These are phyloP conservation scores for Heliornis fulica DNA, from an alignment of 2,113 vertebrate genomes.

Conservation along the genomic window DNA sequence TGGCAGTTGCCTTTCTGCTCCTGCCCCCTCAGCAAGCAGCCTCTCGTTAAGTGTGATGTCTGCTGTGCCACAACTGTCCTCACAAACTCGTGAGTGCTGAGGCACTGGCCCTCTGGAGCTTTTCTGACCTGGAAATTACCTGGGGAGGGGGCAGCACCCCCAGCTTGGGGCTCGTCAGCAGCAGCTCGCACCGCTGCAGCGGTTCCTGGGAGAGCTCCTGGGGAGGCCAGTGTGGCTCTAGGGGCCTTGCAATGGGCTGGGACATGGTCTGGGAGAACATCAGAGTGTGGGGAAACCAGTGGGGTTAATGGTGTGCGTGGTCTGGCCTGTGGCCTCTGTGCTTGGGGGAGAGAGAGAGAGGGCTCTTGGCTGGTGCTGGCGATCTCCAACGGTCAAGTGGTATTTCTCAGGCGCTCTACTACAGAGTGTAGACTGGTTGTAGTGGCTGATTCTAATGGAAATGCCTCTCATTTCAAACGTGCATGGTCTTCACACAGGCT, in stretches of 20 bases:
- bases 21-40: background rate
- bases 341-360: background rate
- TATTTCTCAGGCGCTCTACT: background rate
- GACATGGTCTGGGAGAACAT: background rate
- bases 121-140: background rate
- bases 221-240: background rate
- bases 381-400: background rate
- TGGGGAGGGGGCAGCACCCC: background rate
- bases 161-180: background rate
- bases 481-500: rapidly evolving
- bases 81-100: background rate
- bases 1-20: background rate
- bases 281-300: background rate
- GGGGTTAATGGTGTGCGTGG: background rate
- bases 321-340: background rate
- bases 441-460: background rate
- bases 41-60: background rate
- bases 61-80: constrained; percentile 1
- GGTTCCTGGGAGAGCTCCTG: rapidly evolving
- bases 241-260: background rate
- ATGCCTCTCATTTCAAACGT: background rate
- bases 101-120: background rate
- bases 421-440: background rate
- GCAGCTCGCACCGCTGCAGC: rapidly evolving
- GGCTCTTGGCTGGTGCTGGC: background rate